Evolutionary conservation across 2,797 vertebrate genomes (phyloP).

Genomic region (Tachyglossus aculeatus): DNA sequence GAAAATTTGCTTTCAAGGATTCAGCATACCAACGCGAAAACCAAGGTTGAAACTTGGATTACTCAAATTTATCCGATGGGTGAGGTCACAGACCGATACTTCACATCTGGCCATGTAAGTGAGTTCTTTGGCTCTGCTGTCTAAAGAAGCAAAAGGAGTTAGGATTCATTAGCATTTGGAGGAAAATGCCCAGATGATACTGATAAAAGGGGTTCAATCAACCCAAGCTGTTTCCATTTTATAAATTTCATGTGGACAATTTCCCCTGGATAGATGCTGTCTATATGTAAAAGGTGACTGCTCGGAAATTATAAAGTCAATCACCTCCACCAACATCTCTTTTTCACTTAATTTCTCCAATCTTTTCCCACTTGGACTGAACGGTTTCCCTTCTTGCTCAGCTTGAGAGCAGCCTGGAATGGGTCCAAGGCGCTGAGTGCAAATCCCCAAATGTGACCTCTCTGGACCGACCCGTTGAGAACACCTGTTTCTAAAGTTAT

Average conservation of each 20-base stretch:
- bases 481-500: neutral
- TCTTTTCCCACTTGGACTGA: neutral
- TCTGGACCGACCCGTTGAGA: neutral
- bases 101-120: slow-evolving; percentile 14
- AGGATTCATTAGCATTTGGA: slow-evolving; percentile 35
- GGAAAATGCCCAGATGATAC: slow-evolving; percentile 26
- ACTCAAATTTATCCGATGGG: too few relatives aligned
- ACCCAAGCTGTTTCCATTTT: slow-evolving; percentile 9
- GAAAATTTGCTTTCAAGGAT: too few relatives aligned
- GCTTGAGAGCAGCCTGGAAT: neutral
- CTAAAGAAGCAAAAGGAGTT: neutral
- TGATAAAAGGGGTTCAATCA: slow-evolving; percentile 2
- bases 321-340: neutral
- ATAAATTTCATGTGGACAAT: too few relatives aligned
- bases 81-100: too few relatives aligned
- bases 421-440: slow-evolving; percentile 22
- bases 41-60: too few relatives aligned
- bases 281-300: too few relatives aligned
- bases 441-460: slow-evolving; percentile 28
- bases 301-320: too few relatives aligned
- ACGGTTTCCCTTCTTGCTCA: neutral
- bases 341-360: neutral
- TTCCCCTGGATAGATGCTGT: too few relatives aligned
- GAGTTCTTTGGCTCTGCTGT: neutral
- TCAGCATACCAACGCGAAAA: too few relatives aligned